These are phyloP conservation scores for Oreochromis mossambicus DNA, from an alignment of 2,797 vertebrate species.

Conservation along the genomic window DNA sequence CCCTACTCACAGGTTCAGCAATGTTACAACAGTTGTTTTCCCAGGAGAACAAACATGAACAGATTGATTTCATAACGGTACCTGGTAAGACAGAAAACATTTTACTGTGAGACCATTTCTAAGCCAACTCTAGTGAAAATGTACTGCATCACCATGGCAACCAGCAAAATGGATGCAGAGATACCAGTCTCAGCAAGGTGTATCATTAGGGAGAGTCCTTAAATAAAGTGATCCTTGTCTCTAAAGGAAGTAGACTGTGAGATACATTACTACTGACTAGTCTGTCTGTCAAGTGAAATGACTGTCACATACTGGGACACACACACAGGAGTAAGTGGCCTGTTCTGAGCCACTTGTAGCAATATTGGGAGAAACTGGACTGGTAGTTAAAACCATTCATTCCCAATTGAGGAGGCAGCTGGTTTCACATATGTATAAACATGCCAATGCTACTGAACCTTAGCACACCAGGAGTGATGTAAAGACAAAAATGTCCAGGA, in stretches of 20 bases:
- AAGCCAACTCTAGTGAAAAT: constrained; percentile 22
- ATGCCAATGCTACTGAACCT: background rate
- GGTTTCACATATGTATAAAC: background rate
- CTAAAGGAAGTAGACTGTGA: background rate
- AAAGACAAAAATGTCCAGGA: background rate
- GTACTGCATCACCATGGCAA: constrained; percentile 58
- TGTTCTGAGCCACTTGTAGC: background rate
- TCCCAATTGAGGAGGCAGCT: background rate
- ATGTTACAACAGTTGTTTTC: background rate
- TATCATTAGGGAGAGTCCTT: background rate
- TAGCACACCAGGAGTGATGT: background rate
- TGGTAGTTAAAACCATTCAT: constrained; percentile 3
- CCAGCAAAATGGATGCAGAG: constrained; percentile 43
- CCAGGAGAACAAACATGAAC: background rate
- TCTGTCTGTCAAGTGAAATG: constrained; percentile 5
- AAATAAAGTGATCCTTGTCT: constrained; percentile 1
- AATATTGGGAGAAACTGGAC: background rate
- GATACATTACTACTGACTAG: constrained; percentile 20
- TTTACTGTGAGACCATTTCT: constrained; percentile 10
- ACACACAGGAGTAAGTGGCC: background rate
- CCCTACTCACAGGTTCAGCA: background rate
- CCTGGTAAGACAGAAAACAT: constrained; percentile 6
- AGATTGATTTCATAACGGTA: constrained; percentile 20
- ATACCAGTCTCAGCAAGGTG: constrained; percentile 32
- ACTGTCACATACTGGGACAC: constrained; percentile 7